Evolutionary conservation across 1,140 invertebrate genomes (phyloP).

Genomic region (Himalopsyche phryganea): DNA sequence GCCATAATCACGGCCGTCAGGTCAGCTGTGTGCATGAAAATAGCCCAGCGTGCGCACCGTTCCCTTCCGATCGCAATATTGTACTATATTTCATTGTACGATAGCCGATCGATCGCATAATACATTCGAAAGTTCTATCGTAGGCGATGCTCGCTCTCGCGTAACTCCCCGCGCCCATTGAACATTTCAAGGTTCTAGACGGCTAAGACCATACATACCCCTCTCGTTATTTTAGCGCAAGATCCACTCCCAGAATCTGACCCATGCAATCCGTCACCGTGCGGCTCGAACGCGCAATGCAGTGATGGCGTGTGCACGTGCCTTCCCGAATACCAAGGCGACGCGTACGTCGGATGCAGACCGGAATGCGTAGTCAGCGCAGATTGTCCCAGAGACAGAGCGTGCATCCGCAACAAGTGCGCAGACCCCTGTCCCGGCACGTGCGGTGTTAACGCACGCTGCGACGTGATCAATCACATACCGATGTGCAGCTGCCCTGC

Average conservation of each 20-base stretch:
- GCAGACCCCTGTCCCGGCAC: conserved; percentile 73
- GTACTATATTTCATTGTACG: no score
- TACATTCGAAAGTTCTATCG: conserved; percentile 65
- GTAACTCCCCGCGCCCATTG: conserved; percentile 11
- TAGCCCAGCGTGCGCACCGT: no score
- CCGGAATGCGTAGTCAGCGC: conserved; percentile 84
- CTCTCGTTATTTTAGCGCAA: conserved; percentile 49
- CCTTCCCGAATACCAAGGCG: conserved; percentile 65
- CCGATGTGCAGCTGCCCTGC: conserved; percentile 66
- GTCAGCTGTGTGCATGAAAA: no score
- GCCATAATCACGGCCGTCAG: conserved; percentile 66
- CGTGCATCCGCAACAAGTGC: conserved; percentile 73
- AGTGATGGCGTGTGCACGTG: conserved; percentile 63
- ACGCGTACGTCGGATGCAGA: conserved; percentile 66
- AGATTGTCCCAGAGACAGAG: conserved; percentile 71
- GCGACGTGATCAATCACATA: conserved; percentile 64
- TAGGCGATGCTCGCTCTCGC: conserved; percentile 40
- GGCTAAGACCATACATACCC: conserved; percentile 34
- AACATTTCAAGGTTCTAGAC: conserved; percentile 37
- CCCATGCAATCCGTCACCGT: conserved; percentile 65
- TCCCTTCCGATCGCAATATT: no score
- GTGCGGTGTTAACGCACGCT: conserved; percentile 66
- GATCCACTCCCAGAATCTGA: conserved; percentile 42
- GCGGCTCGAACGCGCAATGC: conserved; percentile 62
- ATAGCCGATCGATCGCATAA: conserved; percentile 60